Percentiles rank a stretch among this genome's conserved stretches.
Evolutionary conservation across 2,797 vertebrate species (phyloP).

Genomic region (Danio tinwini): DNA sequence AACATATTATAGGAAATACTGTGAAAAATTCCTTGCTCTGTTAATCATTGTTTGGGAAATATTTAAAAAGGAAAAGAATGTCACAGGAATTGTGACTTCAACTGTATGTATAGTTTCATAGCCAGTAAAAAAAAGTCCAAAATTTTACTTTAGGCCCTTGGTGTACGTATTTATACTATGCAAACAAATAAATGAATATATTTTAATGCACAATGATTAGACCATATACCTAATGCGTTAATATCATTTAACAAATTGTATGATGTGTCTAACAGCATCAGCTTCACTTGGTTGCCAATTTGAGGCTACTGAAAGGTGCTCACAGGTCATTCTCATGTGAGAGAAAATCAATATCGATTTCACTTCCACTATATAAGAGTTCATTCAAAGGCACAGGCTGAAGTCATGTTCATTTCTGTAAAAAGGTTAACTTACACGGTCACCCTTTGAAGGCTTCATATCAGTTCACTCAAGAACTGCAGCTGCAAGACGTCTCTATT

Average conservation of each 20-base stretch:
- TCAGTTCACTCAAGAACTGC: background rate
- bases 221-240: background rate
- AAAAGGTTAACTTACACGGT: slow-evolving; percentile 51
- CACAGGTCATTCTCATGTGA: slow-evolving; percentile 74
- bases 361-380: slow-evolving; percentile 72
- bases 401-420: slow-evolving; percentile 65
- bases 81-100: too few relatives aligned
- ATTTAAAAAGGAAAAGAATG: too few relatives aligned
- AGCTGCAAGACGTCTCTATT: slow-evolving; percentile 24
- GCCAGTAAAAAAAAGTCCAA: too few relatives aligned
- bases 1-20: too few relatives aligned
- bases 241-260: slow-evolving; percentile 20
- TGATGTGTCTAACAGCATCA: slow-evolving; percentile 66
- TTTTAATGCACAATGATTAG: background rate
- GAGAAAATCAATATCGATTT: slow-evolving; percentile 78
- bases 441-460: slow-evolving; percentile 30
- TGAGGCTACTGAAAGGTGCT: slow-evolving; percentile 67
- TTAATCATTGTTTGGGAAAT: too few relatives aligned
- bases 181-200: background rate
- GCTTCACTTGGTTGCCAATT: slow-evolving; percentile 73
- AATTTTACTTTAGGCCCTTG: too few relatives aligned
- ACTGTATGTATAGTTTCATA: too few relatives aligned
- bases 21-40: too few relatives aligned
- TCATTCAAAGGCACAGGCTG: slow-evolving; percentile 77
- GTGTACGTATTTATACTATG: background rate